phyloP scores from a whole-genome alignment of 2,113 vertebrate genomes.

The Protomyctophum bolini region DNA sequence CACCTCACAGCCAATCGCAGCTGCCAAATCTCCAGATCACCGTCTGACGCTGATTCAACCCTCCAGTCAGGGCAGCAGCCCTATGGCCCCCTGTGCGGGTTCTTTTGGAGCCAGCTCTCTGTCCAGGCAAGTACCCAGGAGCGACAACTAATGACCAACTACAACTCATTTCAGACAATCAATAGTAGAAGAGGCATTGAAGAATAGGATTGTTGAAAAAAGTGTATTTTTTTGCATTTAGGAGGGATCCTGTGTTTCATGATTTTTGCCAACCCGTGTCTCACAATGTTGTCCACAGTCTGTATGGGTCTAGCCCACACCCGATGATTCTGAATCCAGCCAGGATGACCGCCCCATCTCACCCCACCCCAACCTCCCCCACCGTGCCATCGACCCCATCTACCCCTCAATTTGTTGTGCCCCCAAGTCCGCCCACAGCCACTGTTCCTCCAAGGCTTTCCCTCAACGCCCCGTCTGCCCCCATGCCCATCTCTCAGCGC shows the following conservation, averaged over 20 bases:
- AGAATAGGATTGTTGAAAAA: neutral
- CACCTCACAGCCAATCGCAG: constrained; percentile 92
- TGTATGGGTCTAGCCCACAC: constrained; percentile 93
- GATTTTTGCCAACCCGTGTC: constrained; percentile 55
- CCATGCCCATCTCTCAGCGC: constrained; percentile 83
- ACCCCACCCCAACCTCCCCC: constrained; percentile 60
- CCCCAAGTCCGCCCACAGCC: constrained; percentile 65
- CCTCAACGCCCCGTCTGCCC: constrained; percentile 73
- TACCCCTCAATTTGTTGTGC: constrained; percentile 60
- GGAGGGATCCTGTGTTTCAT: neutral
- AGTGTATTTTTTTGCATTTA: neutral
- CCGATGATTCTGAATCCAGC: constrained; percentile 72
- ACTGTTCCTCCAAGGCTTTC: constrained; percentile 56
- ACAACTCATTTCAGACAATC: neutral
- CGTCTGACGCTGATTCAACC: constrained; percentile 85
- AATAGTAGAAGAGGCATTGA: neutral
- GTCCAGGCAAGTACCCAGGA: constrained; percentile 87
- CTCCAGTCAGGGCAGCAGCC: constrained; percentile 88
- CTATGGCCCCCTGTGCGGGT: constrained; percentile 87
- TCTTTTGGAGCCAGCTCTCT: constrained; percentile 93
- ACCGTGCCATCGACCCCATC: constrained; percentile 55
- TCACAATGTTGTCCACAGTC: constrained; percentile 84
- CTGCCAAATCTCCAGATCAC: constrained; percentile 90
- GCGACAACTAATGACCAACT: neutral
- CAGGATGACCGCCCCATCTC: constrained; percentile 69